Conservation (phyloP, 2,113 vertebrate species). For the Petroica traversi region DNA sequence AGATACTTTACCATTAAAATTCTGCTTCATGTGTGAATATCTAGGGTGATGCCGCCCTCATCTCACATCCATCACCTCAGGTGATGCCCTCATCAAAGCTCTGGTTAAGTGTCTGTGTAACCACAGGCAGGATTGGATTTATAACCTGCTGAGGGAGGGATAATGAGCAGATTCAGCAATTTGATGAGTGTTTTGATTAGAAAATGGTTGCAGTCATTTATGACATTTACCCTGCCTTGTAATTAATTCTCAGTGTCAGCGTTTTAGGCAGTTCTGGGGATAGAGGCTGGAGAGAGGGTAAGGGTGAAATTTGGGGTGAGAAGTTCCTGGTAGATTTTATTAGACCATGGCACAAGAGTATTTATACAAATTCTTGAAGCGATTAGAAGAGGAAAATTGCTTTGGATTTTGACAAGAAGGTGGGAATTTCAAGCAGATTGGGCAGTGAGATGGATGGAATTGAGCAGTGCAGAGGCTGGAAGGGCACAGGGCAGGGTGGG, state of each 20-base stretch:
- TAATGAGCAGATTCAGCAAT: not conserved
- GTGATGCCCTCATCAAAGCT: not conserved
- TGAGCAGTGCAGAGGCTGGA: not conserved
- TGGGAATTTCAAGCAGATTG: not conserved
- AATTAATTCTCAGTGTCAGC: not conserved
- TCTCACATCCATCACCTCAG: not conserved
- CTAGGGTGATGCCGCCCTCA: not conserved
- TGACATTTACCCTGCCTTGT: not conserved
- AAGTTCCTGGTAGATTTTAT: not conserved
- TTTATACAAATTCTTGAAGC: not conserved
- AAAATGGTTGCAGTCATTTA: not conserved
- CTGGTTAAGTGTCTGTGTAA: not conserved
- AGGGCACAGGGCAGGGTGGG: not conserved
- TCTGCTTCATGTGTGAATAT: not conserved
- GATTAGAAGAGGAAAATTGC: not conserved
- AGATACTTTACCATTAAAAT: not conserved
- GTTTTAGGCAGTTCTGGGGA: not conserved
- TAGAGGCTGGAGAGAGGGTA: not conserved
- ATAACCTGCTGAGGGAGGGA: not conserved
- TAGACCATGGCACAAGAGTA: rapidly evolving
- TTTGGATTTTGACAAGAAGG: not conserved
- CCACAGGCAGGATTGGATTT: not conserved
- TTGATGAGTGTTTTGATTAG: not conserved
- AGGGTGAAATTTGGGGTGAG: not conserved
- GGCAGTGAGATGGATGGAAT: not conserved